Conservation (phyloP, 2,113 vertebrate genomes). For the Mormoops blainvillei region DNA sequence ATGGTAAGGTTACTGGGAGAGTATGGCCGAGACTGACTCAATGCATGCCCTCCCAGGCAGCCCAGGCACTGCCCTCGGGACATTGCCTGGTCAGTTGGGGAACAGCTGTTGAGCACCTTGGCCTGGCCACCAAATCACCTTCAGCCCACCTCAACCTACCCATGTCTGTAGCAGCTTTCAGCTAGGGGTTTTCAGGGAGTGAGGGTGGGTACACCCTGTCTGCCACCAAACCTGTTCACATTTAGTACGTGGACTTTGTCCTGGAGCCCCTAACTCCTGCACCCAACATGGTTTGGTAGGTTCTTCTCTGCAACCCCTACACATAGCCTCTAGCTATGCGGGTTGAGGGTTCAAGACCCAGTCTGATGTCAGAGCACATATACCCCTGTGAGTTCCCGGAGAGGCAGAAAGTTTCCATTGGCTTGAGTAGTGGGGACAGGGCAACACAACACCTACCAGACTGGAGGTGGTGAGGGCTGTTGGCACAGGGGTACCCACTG, state of each 20-base stretch:
- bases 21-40: too few relatives aligned
- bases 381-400: neutral
- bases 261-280: neutral
- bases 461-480: neutral
- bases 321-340: neutral
- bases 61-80: neutral
- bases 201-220: neutral
- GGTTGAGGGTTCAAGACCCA: neutral
- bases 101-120: neutral
- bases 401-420: too few relatives aligned
- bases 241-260: neutral
- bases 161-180: slow-evolving; percentile 29
- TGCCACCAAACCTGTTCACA: neutral
- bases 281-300: neutral
- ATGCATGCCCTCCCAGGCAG: neutral
- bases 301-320: neutral
- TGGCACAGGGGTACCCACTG: neutral
- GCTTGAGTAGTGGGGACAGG: neutral
- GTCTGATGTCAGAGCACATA: neutral
- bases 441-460: too few relatives aligned
- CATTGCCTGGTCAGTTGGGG: too few relatives aligned
- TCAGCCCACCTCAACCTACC: neutral
- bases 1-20: neutral
- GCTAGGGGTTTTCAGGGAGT: slow-evolving; percentile 37
- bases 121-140: neutral